Evolutionary conservation across 23 tunicate genomes (phyloP), one percentile per base, ranked within the genome.

Genomic region (Diplosoma virens): DNA sequence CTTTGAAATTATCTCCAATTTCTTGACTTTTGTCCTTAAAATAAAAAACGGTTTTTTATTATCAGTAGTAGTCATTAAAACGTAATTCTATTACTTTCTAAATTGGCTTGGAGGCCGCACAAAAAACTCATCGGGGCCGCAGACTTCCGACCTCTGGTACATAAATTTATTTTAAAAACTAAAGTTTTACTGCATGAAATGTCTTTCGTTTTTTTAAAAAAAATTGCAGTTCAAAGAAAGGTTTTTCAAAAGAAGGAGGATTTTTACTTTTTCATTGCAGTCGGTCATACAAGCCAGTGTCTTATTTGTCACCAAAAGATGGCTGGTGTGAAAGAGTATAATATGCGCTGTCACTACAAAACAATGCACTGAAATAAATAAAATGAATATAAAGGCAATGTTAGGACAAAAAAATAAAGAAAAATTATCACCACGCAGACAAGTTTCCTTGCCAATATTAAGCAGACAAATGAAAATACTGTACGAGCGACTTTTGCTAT

Each of bases 281-380:
- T 74, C 79, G 29, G 79, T 3, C 3, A 74, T 55, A 74, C 71
- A 24, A 59, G 71, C n/a, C n/a, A n/a, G n/a, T n/a, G n/a, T n/a
- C n/a, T n/a, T n/a, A n/a, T n/a, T n/a, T n/a, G n/a, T n/a, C 30
- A 33, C 9, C 79, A 74, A 74, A 55, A 55, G 79, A 74, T 74
- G 53, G 79, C 75, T 52, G 71, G 46, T 26, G 53, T 74, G 79
- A 52, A 74, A 30, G 79, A 74, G 27, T 53, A 74, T 58, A 74
- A 74, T 34, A 55, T 74, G 71, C 70, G 79, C 17, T 56, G 79
- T 35, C 67, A 74, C 79, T 58, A 52, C 75, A 69, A 55, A 74
- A 74, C 79, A 74, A 74, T 55, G 79, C 79, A 74, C 79, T 69
- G n/a, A 3, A 33, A 74, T 58, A 74, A 58, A 25, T 17, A 74